Conservation (phyloP, 2,797 vertebrate species). For the Carcharodon carcharias region DNA sequence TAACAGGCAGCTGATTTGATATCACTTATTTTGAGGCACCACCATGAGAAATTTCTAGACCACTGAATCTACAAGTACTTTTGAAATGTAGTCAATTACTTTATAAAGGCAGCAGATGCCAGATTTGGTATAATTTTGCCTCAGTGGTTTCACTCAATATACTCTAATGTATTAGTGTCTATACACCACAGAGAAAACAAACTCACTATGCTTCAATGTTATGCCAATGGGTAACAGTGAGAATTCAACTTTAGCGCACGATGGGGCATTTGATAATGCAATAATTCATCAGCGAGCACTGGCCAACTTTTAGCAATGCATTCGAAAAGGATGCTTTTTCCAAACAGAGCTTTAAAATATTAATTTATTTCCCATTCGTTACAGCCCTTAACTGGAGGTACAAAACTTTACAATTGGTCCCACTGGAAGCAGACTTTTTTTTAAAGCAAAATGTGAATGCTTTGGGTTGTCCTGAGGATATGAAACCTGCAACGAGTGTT, state of each 20-base stretch:
- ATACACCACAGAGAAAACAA: not conserved
- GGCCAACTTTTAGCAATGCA: not conserved
- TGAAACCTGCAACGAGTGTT: not conserved
- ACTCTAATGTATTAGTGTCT: not conserved
- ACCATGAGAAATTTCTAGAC: not conserved
- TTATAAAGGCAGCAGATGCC: not conserved
- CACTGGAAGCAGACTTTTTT: not conserved
- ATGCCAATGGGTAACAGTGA: not conserved
- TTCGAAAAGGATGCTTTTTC: not conserved
- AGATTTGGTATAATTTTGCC: not conserved
- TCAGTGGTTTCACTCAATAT: not conserved
- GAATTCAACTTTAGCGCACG: not conserved
- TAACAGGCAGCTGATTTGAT: not conserved
- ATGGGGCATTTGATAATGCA: not conserved
- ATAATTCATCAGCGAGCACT: not conserved
- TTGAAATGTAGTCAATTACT: not conserved
- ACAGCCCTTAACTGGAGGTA: not conserved
- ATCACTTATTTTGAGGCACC: not conserved
- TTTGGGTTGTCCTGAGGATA: not conserved
- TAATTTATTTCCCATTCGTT: not conserved
- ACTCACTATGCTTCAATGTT: not conserved
- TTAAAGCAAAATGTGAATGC: not conserved
- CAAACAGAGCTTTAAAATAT: not conserved
- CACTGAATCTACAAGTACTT: too few species aligned
- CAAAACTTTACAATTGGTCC: not conserved